phyloP scores from a whole-genome alignment of 2,113 vertebrate genomes.

The Callipepla squamata region DNA sequence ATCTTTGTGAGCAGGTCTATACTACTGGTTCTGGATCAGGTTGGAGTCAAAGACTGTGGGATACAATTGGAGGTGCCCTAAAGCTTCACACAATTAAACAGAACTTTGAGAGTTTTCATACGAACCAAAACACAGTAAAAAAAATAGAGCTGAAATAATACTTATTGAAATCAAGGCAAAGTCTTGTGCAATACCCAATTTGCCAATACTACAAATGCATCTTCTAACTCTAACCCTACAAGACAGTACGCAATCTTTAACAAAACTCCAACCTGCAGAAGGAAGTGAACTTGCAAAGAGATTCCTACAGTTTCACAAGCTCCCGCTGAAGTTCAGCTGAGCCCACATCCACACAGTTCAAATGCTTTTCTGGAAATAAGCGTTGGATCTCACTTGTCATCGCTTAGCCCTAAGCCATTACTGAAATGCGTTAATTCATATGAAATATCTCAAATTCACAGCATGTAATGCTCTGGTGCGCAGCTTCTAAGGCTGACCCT shows the following conservation, averaged over 20 bases:
- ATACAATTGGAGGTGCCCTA: neutral
- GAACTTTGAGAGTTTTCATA: neutral
- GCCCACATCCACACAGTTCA: neutral
- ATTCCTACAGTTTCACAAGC: neutral
- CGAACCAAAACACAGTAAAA: neutral
- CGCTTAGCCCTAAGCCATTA: neutral
- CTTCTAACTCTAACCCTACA: too few species aligned
- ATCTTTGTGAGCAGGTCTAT: neutral
- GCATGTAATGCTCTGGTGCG: fast-evolving
- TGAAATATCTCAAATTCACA: neutral
- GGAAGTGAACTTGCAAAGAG: neutral
- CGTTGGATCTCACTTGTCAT: neutral
- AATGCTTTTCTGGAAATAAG: fast-evolving
- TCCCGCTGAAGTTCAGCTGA: neutral
- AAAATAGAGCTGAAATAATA: neutral
- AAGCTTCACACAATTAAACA: neutral
- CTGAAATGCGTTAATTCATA: neutral
- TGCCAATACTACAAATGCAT: neutral
- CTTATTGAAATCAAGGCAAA: neutral
- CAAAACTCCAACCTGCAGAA: neutral
- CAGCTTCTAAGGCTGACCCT: neutral
- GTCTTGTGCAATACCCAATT: neutral
- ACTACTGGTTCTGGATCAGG: neutral
- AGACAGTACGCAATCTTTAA: neutral
- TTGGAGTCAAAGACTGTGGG: neutral